These are phyloP conservation scores for Drepana falcataria DNA, from an alignment of 2,888 invertebrate genomes.

Conservation along the genomic window DNA sequence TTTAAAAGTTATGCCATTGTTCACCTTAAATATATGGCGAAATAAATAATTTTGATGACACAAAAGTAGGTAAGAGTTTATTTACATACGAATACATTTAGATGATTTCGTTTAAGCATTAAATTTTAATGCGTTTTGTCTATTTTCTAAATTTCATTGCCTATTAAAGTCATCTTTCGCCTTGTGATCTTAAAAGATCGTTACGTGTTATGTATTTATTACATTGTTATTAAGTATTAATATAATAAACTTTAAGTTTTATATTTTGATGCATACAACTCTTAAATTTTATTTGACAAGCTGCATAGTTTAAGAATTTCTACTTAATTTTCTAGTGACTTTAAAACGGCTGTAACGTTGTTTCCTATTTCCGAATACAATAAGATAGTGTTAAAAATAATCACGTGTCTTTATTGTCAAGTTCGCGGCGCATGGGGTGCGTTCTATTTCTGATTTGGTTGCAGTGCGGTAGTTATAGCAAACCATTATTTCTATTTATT, in stretches of 20 bases:
- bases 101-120: conserved; percentile 4
- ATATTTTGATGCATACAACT: too few species aligned
- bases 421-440: conserved; percentile 67
- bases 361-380: conserved; percentile 64
- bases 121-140: conserved; percentile 2
- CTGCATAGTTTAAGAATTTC: too few species aligned
- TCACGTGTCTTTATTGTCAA: conserved; percentile 66
- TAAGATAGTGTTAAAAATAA: conserved; percentile 68
- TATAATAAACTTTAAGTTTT: too few species aligned
- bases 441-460: conserved; percentile 57
- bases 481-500: conserved; percentile 66
- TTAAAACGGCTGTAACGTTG: conserved; percentile 15
- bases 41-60: too few species aligned
- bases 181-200: background rate
- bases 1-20: too few species aligned
- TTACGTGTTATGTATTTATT: too few species aligned
- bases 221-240: too few species aligned
- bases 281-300: too few species aligned
- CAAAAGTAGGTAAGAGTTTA: too few species aligned
- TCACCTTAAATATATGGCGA: too few species aligned
- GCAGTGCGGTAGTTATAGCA: conserved; percentile 33
- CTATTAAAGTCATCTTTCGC: background rate
- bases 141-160: background rate
- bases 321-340: too few species aligned
- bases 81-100: too few species aligned